phyloP scores from a whole-genome alignment of 2,888 invertebrate species.

The Nomada flava region DNA sequence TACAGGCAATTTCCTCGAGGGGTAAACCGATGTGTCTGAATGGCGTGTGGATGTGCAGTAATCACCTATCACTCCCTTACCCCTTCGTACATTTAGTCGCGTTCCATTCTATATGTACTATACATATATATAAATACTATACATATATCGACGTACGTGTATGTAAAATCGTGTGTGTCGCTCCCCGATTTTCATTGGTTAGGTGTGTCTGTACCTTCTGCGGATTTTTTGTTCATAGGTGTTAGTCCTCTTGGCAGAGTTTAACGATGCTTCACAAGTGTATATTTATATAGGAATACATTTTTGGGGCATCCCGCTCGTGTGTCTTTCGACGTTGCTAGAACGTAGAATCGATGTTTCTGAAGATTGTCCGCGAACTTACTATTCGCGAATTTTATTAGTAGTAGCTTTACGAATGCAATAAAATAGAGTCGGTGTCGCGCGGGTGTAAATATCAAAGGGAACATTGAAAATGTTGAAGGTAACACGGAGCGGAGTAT shows the following conservation, averaged over 20 bases:
- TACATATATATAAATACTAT: constrained; percentile 18
- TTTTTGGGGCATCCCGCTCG: not conserved
- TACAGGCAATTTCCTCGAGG: constrained; percentile 64
- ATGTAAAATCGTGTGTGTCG: constrained; percentile 30
- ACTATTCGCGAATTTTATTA: not conserved
- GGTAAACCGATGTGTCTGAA: constrained; percentile 73
- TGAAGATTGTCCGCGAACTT: not conserved
- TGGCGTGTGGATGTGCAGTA: constrained; percentile 75
- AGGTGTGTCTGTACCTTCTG: constrained; percentile 2
- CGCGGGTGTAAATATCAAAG: not conserved
- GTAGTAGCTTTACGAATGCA: constrained; percentile 32
- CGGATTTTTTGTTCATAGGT: not conserved
- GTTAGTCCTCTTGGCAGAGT: constrained; percentile 9
- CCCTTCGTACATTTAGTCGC: constrained; percentile 64
- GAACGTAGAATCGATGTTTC: not conserved
- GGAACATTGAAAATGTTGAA: not conserved
- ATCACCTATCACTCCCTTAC: constrained; percentile 56
- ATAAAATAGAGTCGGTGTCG: constrained; percentile 17
- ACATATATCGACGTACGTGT: not conserved
- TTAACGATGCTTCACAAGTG: constrained; percentile 8
- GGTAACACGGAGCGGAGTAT: not conserved
- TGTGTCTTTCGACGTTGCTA: not conserved
- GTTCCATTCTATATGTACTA: constrained; percentile 49
- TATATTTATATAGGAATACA: too few relatives aligned
- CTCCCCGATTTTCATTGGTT: constrained; percentile 18